Evolutionary conservation across 2,888 invertebrate species (phyloP), one percentile per base, ranked within the genome.

Genomic region (Lasiommata megera): DNA sequence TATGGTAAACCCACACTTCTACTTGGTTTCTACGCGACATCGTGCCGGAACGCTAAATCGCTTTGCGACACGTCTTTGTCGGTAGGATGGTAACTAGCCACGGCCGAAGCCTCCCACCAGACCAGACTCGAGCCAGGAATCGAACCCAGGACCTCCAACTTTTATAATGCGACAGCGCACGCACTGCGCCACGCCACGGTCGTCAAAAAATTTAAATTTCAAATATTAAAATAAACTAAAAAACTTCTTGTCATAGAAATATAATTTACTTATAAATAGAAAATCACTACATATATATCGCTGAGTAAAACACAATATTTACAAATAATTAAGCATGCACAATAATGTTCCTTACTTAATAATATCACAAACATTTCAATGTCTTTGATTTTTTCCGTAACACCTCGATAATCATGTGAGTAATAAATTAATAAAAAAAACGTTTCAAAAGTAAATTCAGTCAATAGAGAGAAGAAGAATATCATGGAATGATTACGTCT

Each of bases 391-490:
- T 16, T 18, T 6, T 41, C 18, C 8, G 7, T 37, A 12, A 14
- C 5, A 40, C 38, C 41, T n/a, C n/a, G 41, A 23, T n/a, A 5
- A 23, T 23, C 6, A 17, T 23, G n/a, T 8, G 8, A 12, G 8
- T 28, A 28, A 28, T 23, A 9, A n/a, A 43, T 7, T 7, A 12
- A 44, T 28, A 6, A 44, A 29, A 29, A 16, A 29, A 6, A 14
- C 6, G n/a, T 44, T 28, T 14, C 3, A 44, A 29, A 44, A 29
- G 11, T 37, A 23, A 37, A 48, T 48, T 37, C 36, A 48, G 48
- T 48, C 17, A 12, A 37, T 37, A 48, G 48, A 48, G 48, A 48
- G 48, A 37, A 23, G 9, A 18, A 37, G 6, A 47, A 48, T 48
- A 48, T 48, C 36, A 31, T 31, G 6, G 11, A 16, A 17, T 12